Percentiles rank a stretch among this genome's conserved stretches.
Evolutionary conservation across 2,888 invertebrate species (phyloP).

Genomic region (Orchesella flavescens): DNA sequence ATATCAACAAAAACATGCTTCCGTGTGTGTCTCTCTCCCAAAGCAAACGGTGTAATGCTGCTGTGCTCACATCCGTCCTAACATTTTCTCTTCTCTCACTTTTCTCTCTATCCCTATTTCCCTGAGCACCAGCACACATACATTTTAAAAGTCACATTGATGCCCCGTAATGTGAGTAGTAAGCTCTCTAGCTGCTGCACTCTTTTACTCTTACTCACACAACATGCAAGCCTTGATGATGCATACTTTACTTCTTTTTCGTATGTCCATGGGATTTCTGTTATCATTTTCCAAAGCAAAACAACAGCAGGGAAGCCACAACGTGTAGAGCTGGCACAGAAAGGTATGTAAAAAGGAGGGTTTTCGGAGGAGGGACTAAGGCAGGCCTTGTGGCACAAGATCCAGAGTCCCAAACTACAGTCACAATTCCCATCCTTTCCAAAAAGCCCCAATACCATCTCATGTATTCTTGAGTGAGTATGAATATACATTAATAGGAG

Average conservation of each 20-base stretch:
- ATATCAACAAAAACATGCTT: not conserved
- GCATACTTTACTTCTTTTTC: not conserved
- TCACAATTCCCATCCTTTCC: constrained; percentile 19
- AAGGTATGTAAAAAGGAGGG: constrained; percentile 41
- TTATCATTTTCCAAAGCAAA: constrained; percentile 14
- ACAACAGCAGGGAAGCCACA: not conserved
- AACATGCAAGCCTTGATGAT: not conserved
- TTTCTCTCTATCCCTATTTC: not conserved
- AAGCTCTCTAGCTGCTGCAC: not conserved
- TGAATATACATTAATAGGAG: no score
- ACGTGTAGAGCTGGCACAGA: not conserved
- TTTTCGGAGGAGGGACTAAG: constrained; percentile 45
- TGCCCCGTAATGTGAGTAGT: not conserved
- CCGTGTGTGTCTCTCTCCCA: not conserved
- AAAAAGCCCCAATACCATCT: constrained; percentile 19
- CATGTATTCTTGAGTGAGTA: constrained; percentile 6
- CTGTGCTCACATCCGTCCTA: not conserved
- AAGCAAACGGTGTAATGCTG: not conserved
- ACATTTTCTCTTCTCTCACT: constrained; percentile 15
- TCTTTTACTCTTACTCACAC: no score
- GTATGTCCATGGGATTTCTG: constrained; percentile 10
- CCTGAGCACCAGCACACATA: constrained; percentile 19
- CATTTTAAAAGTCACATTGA: constrained; percentile 1
- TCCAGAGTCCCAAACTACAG: constrained; percentile 34
- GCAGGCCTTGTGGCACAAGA: constrained; percentile 38